Conservation (phyloP, 2,797 vertebrate species). For the Chromis chromis region DNA sequence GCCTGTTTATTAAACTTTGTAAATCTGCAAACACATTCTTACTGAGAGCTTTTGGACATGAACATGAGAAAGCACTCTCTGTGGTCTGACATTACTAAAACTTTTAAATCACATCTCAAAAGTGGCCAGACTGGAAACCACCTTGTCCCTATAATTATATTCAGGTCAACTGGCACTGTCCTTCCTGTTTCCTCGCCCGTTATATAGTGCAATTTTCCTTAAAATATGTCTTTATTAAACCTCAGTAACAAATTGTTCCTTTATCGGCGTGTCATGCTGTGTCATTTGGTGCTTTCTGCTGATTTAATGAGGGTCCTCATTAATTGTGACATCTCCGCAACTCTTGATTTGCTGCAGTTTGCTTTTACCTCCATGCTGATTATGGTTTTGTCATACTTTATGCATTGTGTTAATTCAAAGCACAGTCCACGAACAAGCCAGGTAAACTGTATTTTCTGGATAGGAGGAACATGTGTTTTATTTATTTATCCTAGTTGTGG, state of each 20-base stretch:
- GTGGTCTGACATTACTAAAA: slow-evolving; percentile 30
- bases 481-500: neutral
- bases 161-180: neutral
- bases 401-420: slow-evolving; percentile 19
- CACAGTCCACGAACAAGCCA: neutral
- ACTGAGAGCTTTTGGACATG: slow-evolving; percentile 21
- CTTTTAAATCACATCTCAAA: slow-evolving; percentile 38
- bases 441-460: neutral
- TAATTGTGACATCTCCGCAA: slow-evolving; percentile 20
- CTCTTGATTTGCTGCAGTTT: slow-evolving; percentile 43
- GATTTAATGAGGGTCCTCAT: slow-evolving; percentile 50
- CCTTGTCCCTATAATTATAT: neutral
- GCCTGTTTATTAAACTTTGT: slow-evolving; percentile 30
- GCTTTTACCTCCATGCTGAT: slow-evolving; percentile 33
- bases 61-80: slow-evolving; percentile 60
- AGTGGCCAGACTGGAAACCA: slow-evolving; percentile 2
- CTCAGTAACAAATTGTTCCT: slow-evolving; percentile 21
- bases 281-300: slow-evolving; percentile 44
- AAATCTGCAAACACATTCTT: slow-evolving; percentile 32
- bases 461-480: neutral
- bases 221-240: slow-evolving; percentile 31
- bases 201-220: neutral
- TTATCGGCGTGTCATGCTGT: slow-evolving; percentile 38
- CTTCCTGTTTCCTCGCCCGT: slow-evolving; percentile 1
- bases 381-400: slow-evolving; percentile 16